These are phyloP conservation scores for Chrysopilus asiliformis DNA, from an alignment of 2,888 invertebrate genomes.

Conservation along the genomic window DNA sequence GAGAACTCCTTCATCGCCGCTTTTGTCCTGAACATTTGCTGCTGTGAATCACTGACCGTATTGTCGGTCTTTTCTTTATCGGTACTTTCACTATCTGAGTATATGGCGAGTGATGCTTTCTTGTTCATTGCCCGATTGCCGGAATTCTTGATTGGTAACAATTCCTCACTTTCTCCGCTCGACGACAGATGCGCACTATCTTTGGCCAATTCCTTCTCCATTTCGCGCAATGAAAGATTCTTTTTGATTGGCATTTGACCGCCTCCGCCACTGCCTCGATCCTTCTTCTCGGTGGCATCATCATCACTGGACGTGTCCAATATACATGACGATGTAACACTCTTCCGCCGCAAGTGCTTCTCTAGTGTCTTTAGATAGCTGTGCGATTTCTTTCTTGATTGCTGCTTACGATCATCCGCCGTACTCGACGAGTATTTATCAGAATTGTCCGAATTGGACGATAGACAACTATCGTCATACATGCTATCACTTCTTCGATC, in stretches of 20 bases:
- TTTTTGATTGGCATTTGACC: slow-evolving; percentile 9
- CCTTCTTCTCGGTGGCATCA: slow-evolving; percentile 24
- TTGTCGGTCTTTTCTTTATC: slow-evolving; percentile 44
- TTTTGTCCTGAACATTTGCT: slow-evolving; percentile 58
- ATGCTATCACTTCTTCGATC: slow-evolving; percentile 12
- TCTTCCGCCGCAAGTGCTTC: slow-evolving; percentile 10
- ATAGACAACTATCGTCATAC: slow-evolving; percentile 11
- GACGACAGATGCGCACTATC: slow-evolving; percentile 52
- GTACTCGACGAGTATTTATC: slow-evolving; percentile 17
- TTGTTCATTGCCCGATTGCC: slow-evolving; percentile 36
- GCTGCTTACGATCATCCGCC: slow-evolving; percentile 16
- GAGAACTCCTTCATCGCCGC: slow-evolving; percentile 76
- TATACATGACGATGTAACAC: slow-evolving; percentile 10
- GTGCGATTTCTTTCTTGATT: slow-evolving; percentile 14
- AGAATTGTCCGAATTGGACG: slow-evolving; percentile 12
- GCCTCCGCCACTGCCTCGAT: background rate
- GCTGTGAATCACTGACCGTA: slow-evolving; percentile 52
- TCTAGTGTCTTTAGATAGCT: slow-evolving; percentile 12
- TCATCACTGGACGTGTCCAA: slow-evolving; percentile 51
- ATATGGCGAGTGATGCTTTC: slow-evolving; percentile 58
- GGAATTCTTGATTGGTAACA: slow-evolving; percentile 44
- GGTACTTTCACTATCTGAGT: slow-evolving; percentile 59
- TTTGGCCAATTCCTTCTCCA: slow-evolving; percentile 56
- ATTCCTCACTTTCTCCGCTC: slow-evolving; percentile 74
- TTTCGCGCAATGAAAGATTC: slow-evolving; percentile 52